phyloP scores from a whole-genome alignment of 2,888 invertebrate genomes.

The Ophion ellenae region DNA sequence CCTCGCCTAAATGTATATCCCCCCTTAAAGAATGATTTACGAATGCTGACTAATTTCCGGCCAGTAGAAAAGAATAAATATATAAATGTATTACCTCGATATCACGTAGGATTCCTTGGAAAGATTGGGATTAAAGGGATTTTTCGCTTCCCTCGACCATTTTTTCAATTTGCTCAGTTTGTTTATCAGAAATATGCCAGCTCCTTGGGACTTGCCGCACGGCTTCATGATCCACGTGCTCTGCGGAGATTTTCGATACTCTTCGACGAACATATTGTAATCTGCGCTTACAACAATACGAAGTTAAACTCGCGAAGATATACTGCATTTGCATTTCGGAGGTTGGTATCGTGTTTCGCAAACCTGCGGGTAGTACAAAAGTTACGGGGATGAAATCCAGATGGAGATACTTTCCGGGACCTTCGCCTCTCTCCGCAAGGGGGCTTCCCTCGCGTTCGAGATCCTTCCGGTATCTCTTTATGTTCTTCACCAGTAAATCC shows the following conservation, averaged over 20 bases:
- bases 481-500: constrained; percentile 97
- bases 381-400: constrained; percentile 97
- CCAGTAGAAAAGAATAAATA: neutral
- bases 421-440: constrained; percentile 92
- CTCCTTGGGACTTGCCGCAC: constrained; percentile 96
- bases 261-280: constrained; percentile 98
- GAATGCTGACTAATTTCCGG: too few relatives aligned
- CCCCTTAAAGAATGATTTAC: too few relatives aligned
- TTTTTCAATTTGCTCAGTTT: constrained; percentile 96
- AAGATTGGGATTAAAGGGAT: constrained; percentile 92
- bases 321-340: too few relatives aligned
- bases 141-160: constrained; percentile 94
- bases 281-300: constrained; percentile 84
- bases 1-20: too few relatives aligned
- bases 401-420: constrained; percentile 90
- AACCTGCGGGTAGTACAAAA: constrained; percentile 93
- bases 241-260: constrained; percentile 96
- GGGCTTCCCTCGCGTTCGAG: constrained; percentile 95
- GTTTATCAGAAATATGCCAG: constrained; percentile 98
- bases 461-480: constrained; percentile 96
- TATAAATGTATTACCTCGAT: constrained; percentile 86
- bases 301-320: neutral
- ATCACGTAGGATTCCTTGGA: constrained; percentile 97
- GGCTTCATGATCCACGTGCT: constrained; percentile 99
- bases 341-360: neutral